phyloP scores from a whole-genome alignment of 2,797 vertebrate species.

The Darevskia mixta region DNA sequence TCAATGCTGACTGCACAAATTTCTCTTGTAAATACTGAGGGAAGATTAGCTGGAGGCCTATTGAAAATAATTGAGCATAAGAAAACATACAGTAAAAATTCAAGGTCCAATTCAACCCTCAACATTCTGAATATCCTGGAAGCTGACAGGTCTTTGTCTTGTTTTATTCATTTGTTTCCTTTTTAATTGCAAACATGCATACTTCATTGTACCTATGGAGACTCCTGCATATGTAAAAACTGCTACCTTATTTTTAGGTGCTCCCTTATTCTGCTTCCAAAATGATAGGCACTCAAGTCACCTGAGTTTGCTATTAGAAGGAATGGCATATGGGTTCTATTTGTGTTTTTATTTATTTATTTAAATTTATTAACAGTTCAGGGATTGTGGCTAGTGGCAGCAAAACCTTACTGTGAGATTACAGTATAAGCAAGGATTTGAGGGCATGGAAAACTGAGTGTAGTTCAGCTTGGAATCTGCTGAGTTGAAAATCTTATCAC shows the following conservation, averaged over 20 bases:
- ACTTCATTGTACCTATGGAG: neutral
- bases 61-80: neutral
- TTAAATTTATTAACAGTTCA: slow-evolving; percentile 61
- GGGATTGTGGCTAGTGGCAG: slow-evolving; percentile 44
- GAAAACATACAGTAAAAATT: neutral
- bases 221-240: neutral
- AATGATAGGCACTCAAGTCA: neutral
- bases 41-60: slow-evolving; percentile 98
- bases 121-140: neutral
- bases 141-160: neutral
- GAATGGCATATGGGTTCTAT: neutral
- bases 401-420: slow-evolving; percentile 31
- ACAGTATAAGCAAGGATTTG: neutral
- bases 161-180: no score
- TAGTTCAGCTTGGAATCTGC: neutral
- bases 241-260: no score
- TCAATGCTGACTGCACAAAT: slow-evolving; percentile 98
- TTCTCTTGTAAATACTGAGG: slow-evolving; percentile 98
- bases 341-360: slow-evolving; percentile 15
- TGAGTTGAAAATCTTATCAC: slow-evolving; percentile 3
- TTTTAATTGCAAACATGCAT: neutral
- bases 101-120: neutral
- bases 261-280: neutral
- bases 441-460: neutral
- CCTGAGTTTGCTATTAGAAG: neutral